A percentile compares a stretch with the other conserved stretches of the same genome.
Conservation (phyloP, 2,888 invertebrate species). For the Monoplex corrugatus region DNA sequence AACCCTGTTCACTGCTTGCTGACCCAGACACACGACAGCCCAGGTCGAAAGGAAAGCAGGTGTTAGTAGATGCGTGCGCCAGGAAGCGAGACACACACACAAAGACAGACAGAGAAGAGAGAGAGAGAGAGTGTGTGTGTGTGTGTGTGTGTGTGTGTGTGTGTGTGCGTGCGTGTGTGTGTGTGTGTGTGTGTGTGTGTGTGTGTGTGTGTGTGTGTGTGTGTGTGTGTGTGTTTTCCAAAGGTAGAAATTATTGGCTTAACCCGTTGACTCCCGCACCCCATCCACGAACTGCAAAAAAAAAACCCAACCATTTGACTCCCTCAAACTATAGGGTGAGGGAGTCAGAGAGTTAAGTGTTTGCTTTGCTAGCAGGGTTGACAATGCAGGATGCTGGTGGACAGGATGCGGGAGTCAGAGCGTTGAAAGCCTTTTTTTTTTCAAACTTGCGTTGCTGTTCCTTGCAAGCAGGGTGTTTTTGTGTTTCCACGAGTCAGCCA, state of each 20-base stretch:
- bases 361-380: background rate
- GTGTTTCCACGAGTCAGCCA: too few relatives aligned
- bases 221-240: background rate
- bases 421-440: too few relatives aligned
- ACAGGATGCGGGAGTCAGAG: background rate
- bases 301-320: too few relatives aligned
- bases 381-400: background rate
- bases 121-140: background rate
- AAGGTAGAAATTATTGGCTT: too few relatives aligned
- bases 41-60: too few relatives aligned
- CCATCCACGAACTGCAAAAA: too few relatives aligned
- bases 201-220: background rate
- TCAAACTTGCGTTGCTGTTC: too few relatives aligned
- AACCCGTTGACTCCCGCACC: too few relatives aligned
- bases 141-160: background rate
- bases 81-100: slow-evolving; percentile 2
- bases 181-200: slow-evolving; percentile 6
- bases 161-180: slow-evolving; percentile 19
- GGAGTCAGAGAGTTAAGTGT: background rate
- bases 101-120: background rate
- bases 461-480: too few relatives aligned
- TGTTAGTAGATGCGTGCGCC: too few relatives aligned
- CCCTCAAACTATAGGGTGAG: background rate
- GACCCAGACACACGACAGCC: too few relatives aligned
- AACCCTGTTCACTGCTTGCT: too few relatives aligned